phyloP scores from a whole-genome alignment of 2,797 vertebrate species.

The Fratercula arctica region DNA sequence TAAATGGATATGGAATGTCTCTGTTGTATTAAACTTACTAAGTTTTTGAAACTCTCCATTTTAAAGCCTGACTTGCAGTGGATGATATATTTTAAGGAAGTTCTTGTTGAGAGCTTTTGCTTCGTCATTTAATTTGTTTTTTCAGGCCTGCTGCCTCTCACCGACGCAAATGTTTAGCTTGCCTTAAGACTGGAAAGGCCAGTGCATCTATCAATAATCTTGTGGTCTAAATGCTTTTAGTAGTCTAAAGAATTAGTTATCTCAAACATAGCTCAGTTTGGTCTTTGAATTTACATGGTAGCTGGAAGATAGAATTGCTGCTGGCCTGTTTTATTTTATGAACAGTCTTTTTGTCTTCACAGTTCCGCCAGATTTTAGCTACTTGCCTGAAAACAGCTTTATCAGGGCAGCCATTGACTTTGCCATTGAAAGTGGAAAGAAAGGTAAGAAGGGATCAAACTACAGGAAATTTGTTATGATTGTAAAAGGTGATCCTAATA shows the following conservation, averaged over 20 bases:
- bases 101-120: background rate
- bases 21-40: background rate
- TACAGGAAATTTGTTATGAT: background rate
- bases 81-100: background rate
- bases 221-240: constrained; percentile 35
- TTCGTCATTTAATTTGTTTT: background rate
- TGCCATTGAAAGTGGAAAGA: constrained; percentile 86
- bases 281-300: constrained; percentile 19
- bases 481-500: background rate
- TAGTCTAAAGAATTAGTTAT: background rate
- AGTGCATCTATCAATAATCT: background rate
- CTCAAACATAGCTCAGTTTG: background rate
- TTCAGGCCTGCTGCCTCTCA: background rate
- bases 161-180: background rate
- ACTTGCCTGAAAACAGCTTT: constrained; percentile 90
- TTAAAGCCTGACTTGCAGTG: background rate
- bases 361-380: constrained; percentile 95
- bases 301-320: constrained; percentile 24
- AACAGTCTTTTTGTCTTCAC: constrained; percentile 53
- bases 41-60: background rate
- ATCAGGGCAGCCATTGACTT: constrained; percentile 86
- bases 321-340: constrained; percentile 24
- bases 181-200: background rate
- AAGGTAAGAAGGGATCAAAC: constrained; percentile 78
- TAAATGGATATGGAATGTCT: background rate